Base-by-base conservation (phyloP, 2,888 invertebrate genomes). In the Merodon equestris region DNA sequence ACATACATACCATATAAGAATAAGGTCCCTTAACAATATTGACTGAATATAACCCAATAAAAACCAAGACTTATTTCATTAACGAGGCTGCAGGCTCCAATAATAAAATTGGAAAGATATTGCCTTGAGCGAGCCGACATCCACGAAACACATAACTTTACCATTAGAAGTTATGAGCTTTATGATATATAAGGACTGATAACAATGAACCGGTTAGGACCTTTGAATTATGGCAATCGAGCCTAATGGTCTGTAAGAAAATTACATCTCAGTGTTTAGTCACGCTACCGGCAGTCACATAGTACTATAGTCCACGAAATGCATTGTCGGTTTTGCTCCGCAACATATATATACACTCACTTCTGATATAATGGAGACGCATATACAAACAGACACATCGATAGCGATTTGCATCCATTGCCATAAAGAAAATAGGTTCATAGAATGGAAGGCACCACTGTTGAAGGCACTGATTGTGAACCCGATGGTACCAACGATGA, bases 131-230 rank as follows among this genome's bases (percentile, higher is more conserved):
- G n/a, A n/a, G n/a, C n/a, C n/a, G n/a, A n/a, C n/a, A n/a, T n/a
- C n/a, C n/a, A n/a, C n/a, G n/a, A n/a, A n/a, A n/a, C n/a, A n/a
- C n/a, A n/a, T n/a, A n/a, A 10, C 10, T 10, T 67, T 66, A 38
- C 58, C 61, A 67, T 72, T 66, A 60, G 56, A 73, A 77, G 67
- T 70, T 68, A 73, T 77, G 67, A 68, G 68, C 73, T 68, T 73
- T 68, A 67, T 73, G 57, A 63, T 57, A 60, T n/a, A n/a, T n/a
- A n/a, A n/a, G n/a, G n/a, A 51, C 34, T 72, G 67, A 73, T 73
- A 73, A 63, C 73, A 67, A 72, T 63, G 67, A 44, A 72, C 61
- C 63, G 51, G 67, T 77, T 72, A 73, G 73, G 67, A 77, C 77
- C 73, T 77, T 61, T 73, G 61, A 77, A 57, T 73, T 77, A 73